Conservation (phyloP, 2,113 vertebrate genomes). For the Channa maculata region DNA sequence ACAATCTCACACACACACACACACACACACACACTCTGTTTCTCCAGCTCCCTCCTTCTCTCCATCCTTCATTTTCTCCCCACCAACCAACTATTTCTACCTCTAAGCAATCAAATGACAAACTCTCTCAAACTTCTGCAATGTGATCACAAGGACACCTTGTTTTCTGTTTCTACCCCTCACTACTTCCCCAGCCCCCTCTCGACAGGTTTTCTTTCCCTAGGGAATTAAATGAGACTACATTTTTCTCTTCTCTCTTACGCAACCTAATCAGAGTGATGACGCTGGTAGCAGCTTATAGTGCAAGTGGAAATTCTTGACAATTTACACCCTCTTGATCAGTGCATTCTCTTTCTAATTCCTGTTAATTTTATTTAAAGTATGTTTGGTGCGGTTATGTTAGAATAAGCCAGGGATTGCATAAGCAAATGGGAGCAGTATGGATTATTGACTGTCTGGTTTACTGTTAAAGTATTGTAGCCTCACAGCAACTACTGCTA, state of each 20-base stretch:
- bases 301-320: constrained; percentile 54
- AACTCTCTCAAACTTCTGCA: constrained; percentile 63
- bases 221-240: constrained; percentile 74
- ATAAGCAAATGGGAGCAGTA: neutral
- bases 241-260: constrained; percentile 65
- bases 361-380: constrained; percentile 24
- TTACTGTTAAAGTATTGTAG: neutral
- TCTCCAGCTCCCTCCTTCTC: constrained; percentile 20
- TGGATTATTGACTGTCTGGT: constrained; percentile 4
- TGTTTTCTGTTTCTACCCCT: constrained; percentile 29
- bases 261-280: constrained; percentile 74
- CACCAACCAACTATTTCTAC: constrained; percentile 14
- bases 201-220: constrained; percentile 46
- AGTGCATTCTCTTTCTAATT: constrained; percentile 11
- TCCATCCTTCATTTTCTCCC: constrained; percentile 19
- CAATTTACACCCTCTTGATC: constrained; percentile 32
- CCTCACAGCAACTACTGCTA: constrained; percentile 4
- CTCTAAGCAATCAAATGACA: constrained; percentile 59
- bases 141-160: constrained; percentile 73
- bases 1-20: constrained; percentile 7
- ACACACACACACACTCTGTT: constrained; percentile 16
- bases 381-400: constrained; percentile 33
- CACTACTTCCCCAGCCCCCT: neutral
- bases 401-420: constrained; percentile 1
- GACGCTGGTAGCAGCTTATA: constrained; percentile 64